Evolutionary conservation across 2,888 invertebrate genomes (phyloP).

Genomic region (Brenthis ino): DNA sequence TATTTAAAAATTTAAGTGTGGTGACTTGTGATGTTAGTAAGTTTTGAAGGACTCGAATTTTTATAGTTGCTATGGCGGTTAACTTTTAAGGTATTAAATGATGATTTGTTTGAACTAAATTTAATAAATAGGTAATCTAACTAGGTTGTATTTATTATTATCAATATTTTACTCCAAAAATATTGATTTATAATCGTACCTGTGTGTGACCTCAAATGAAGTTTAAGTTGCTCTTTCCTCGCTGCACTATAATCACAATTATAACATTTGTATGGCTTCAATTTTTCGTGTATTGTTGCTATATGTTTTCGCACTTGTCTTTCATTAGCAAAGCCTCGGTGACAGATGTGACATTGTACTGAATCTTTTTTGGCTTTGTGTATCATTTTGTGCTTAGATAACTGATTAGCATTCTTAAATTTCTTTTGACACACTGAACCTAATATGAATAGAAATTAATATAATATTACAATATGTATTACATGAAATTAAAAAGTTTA

Average conservation of each 20-base stretch:
- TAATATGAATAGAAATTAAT: slow-evolving; percentile 41
- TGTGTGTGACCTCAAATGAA: slow-evolving; percentile 87
- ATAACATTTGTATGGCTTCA: slow-evolving; percentile 85
- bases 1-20: too few relatives aligned
- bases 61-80: too few relatives aligned
- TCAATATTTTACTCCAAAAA: neutral
- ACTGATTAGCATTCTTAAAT: slow-evolving; percentile 90
- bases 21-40: too few relatives aligned
- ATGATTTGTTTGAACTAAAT: too few relatives aligned
- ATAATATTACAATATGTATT: neutral
- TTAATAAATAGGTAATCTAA: too few relatives aligned
- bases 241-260: slow-evolving; percentile 86
- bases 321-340: slow-evolving; percentile 79
- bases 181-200: slow-evolving; percentile 65
- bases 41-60: too few relatives aligned
- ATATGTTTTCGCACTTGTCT: slow-evolving; percentile 80
- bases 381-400: slow-evolving; percentile 87
- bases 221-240: slow-evolving; percentile 84
- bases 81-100: too few relatives aligned
- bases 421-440: slow-evolving; percentile 86
- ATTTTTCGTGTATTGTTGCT: slow-evolving; percentile 85
- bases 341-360: slow-evolving; percentile 82
- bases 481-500: too few relatives aligned
- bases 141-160: too few relatives aligned
- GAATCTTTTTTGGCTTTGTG: slow-evolving; percentile 69